Conservation (phyloP, 2,888 invertebrate species). For the Agonum fuliginosum region DNA sequence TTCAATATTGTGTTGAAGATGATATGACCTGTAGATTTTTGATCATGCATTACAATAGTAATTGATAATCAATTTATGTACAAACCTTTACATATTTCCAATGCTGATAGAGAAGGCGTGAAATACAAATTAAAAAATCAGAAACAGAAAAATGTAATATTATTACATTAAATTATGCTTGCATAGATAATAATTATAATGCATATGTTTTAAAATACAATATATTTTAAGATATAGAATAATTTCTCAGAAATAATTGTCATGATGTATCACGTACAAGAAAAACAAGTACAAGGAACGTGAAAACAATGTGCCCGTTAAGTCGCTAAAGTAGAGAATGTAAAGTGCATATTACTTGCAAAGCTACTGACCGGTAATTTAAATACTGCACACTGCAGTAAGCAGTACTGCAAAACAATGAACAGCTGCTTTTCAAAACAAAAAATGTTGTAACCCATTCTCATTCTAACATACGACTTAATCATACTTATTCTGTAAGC, state of each 20-base stretch:
- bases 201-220: not conserved
- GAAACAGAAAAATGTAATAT: conserved; percentile 64
- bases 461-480: not conserved
- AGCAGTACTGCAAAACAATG: not conserved
- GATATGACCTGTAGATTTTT: not conserved
- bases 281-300: conserved; percentile 20
- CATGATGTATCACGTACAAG: not conserved
- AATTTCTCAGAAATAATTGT: conserved; percentile 11
- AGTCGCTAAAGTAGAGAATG: conserved; percentile 11
- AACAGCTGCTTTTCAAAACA: not conserved
- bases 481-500: too few relatives aligned
- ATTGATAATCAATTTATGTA: conserved; percentile 65
- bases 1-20: too few relatives aligned
- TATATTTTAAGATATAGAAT: not conserved
- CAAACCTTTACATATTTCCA: conserved; percentile 89
- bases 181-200: conserved; percentile 5
- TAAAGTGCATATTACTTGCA: conserved; percentile 1
- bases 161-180: conserved; percentile 65
- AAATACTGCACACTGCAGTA: too few relatives aligned
- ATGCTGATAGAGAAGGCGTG: conserved; percentile 77
- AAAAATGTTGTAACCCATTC: not conserved
- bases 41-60: not conserved
- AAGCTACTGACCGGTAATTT: conserved; percentile 8
- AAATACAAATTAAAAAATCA: conserved; percentile 64
- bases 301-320: conserved; percentile 45